Percentiles rank a stretch among this genome's conserved stretches.
Evolutionary conservation across 2,888 invertebrate species (phyloP).

Genomic region (Ormia ochracea): DNA sequence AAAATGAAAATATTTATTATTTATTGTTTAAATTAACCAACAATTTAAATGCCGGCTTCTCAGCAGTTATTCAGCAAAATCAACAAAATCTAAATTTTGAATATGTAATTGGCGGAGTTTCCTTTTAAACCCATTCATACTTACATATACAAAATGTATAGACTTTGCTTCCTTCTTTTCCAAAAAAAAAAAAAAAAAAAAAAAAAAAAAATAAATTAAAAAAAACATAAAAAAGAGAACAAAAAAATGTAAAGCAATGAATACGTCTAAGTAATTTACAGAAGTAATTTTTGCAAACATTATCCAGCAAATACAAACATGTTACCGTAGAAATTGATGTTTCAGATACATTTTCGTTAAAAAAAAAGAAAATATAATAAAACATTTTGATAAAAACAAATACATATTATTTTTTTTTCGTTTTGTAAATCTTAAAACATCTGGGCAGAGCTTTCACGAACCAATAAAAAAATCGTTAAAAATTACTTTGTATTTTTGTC

Average conservation of each 20-base stretch:
- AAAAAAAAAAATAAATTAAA: too few species aligned
- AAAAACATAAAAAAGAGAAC: too few species aligned
- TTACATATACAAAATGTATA: background rate
- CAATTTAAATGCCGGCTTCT: background rate
- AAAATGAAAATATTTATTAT: too few species aligned
- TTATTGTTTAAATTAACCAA: too few species aligned
- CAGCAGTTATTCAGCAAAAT: conserved; percentile 2
- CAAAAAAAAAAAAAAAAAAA: conserved; percentile 18
- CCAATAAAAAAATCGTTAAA: background rate
- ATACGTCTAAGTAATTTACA: conserved; percentile 70
- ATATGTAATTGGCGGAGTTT: background rate
- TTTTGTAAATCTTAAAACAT: background rate
- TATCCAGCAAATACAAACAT: conserved; percentile 63
- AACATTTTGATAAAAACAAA: conserved; percentile 52
- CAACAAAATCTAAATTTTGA: conserved; percentile 24
- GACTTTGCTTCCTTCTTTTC: conserved; percentile 14
- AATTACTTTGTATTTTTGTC: conserved; percentile 47
- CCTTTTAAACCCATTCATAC: background rate
- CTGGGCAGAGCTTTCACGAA: conserved; percentile 9
- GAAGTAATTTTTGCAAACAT: conserved; percentile 65
- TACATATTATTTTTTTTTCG: background rate
- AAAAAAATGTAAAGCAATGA: too few species aligned
- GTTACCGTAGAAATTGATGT: conserved; percentile 72
- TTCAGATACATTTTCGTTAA: conserved; percentile 40
- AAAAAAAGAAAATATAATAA: conserved; percentile 23